These are phyloP conservation scores for Eupristina koningsbergeri DNA, from an alignment of 1,140 invertebrate species.

Conservation along the genomic window DNA sequence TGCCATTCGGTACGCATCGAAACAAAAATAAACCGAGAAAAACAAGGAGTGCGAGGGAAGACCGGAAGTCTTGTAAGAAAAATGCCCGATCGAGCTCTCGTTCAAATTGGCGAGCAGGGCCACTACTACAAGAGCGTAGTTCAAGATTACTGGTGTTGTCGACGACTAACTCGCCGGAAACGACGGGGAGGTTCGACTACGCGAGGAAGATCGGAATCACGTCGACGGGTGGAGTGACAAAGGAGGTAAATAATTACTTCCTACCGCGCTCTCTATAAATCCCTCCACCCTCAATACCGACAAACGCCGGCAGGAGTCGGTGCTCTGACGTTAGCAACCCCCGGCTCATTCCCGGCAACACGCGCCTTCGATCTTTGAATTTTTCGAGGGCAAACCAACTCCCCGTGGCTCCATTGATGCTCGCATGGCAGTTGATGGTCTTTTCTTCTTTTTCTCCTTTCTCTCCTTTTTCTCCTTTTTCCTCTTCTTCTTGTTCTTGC, in stretches of 20 bases:
- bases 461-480: no score
- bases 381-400: neutral
- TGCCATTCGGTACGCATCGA: no score
- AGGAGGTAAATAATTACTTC: constrained; percentile 52
- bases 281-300: neutral
- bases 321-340: neutral
- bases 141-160: constrained; percentile 30
- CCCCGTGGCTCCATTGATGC: constrained; percentile 20
- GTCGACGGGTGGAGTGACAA: constrained; percentile 44
- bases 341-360: neutral
- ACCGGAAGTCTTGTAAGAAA: no score
- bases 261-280: constrained; percentile 50
- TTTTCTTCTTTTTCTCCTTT: no score
- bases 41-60: no score
- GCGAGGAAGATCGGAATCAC: constrained; percentile 41
- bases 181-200: neutral
- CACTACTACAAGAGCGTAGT: constrained; percentile 8
- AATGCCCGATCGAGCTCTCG: neutral
- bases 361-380: neutral
- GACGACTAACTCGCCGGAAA: neutral
- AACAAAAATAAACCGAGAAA: no score
- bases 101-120: neutral
- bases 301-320: neutral
- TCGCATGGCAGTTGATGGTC: neutral
- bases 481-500: no score